These are phyloP conservation scores for Drosophila sp. DNA, from an alignment of 1,140 invertebrate genomes.

Conservation along the genomic window DNA sequence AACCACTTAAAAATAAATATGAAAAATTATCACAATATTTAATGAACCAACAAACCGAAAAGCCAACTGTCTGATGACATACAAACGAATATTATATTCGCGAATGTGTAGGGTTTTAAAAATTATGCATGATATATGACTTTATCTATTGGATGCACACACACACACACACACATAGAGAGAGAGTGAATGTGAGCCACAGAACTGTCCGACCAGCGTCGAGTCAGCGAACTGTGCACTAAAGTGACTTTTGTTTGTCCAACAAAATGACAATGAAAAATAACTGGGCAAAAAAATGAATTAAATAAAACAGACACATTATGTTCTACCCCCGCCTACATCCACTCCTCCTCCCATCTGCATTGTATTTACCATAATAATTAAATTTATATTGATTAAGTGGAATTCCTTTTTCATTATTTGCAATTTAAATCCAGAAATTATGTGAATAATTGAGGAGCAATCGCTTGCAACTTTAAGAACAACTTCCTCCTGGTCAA, in stretches of 20 bases:
- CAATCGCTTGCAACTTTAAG: background rate
- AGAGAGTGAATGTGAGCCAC: constrained; percentile 14
- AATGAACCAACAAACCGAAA: constrained; percentile 78
- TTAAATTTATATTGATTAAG: constrained; percentile 32
- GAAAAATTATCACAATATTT: constrained; percentile 80
- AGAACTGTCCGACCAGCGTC: constrained; percentile 5
- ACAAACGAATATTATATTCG: background rate
- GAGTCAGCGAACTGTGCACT: constrained; percentile 21
- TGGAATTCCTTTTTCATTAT: constrained; percentile 6
- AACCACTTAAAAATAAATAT: constrained; percentile 80
- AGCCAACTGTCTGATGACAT: constrained; percentile 62
- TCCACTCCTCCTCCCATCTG: background rate
- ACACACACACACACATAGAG: constrained; percentile 1
- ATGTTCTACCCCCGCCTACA: background rate
- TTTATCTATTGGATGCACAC: constrained; percentile 73
- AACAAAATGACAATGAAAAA: constrained; percentile 44
- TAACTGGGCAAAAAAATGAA: constrained; percentile 47
- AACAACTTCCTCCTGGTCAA: constrained; percentile 5
- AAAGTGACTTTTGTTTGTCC: constrained; percentile 49
- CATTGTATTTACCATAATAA: constrained; percentile 24
- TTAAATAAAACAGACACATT: constrained; percentile 1
- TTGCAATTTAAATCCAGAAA: constrained; percentile 5
- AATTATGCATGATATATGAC: constrained; percentile 75
- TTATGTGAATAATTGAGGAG: background rate
- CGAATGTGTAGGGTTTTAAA: constrained; percentile 42